A percentile compares a stretch with the other conserved stretches of the same genome.
Conservation (phyloP, 1,140 invertebrate species). For the Mycetomoellerius zeteki region DNA sequence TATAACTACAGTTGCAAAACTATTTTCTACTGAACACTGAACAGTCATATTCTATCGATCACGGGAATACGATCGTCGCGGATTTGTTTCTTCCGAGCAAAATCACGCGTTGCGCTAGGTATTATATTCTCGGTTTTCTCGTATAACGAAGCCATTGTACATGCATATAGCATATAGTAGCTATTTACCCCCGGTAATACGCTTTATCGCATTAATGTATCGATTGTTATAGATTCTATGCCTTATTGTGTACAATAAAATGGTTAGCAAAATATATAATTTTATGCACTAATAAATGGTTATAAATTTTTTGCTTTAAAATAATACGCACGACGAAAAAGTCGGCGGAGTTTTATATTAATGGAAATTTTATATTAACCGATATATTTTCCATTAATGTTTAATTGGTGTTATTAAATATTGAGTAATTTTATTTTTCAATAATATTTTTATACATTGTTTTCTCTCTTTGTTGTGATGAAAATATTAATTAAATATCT, state of each 20-base stretch:
- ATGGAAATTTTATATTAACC: conserved; percentile 12
- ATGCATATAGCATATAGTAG: neutral
- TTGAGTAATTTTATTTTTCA: neutral
- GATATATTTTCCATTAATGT: neutral
- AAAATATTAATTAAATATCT: neutral
- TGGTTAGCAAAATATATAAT: neutral
- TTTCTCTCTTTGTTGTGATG: neutral
- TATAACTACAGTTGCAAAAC: too few species aligned
- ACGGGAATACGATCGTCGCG: neutral
- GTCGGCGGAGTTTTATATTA: neutral
- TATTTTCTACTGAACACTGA: too few species aligned
- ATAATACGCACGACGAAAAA: neutral
- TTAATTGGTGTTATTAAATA: neutral
- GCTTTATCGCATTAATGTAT: conserved; percentile 13
- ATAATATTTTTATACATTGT: neutral
- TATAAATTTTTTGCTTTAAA: neutral
- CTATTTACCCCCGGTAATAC: neutral
- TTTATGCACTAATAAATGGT: neutral
- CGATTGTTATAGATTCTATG: conserved; percentile 10
- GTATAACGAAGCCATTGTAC: neutral
- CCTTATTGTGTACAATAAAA: neutral
- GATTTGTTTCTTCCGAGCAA: conserved; percentile 2
- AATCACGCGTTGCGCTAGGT: too few species aligned
- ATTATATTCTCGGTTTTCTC: neutral
- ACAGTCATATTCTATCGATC: neutral